Base-by-base conservation (phyloP, 2,113 vertebrate species). In the Salminus brasiliensis region DNA sequence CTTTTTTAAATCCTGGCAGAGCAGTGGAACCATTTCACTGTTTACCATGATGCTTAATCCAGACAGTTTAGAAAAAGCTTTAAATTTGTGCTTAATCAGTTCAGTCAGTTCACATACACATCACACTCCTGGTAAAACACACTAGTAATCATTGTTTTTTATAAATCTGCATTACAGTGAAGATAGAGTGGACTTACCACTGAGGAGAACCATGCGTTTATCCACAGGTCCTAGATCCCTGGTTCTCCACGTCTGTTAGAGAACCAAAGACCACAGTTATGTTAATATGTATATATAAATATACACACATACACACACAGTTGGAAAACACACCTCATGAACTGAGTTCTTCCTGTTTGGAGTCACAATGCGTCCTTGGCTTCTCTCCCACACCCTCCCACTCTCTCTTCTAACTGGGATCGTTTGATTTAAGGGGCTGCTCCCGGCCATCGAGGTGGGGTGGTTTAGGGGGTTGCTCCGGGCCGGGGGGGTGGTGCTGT, bases 241-340 rank as follows among this genome's bases (percentile, higher is more conserved):
- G 21, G 77, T 71, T 76, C 76, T 91, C 69, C 72, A 78, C 55
- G 80, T 57, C 1, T 78, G 81, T 21, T 32, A 55, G 0, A 52
- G 9, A 69, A 74, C 16, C 1, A 52, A 21, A 5, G 36, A 21
- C 29, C 2, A n/a, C 18, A 65, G 16, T 13, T 4, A 36, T 1
- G 23, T 49, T 49, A 6, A n/a, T n/a, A n/a, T n/a, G n/a, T n/a
- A n/a, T n/a, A n/a, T n/a, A n/a, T n/a, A n/a, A n/a, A n/a, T n/a
- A n/a, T 49, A 21, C 16, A 49, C 47, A 49, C 47, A 49, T 18
- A 49, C 12, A 12, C 47, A 49, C 43, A 52, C 25, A 68, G 12
- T 32, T 36, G 25, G 25, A 21, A 2, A 30, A 80, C 65, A 81
- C 68, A 93, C 90, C 89, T 90, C 84, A 79, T 29, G 18, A 45